Conservation (phyloP, 2,888 invertebrate genomes). For the Ophion obscuratus region DNA sequence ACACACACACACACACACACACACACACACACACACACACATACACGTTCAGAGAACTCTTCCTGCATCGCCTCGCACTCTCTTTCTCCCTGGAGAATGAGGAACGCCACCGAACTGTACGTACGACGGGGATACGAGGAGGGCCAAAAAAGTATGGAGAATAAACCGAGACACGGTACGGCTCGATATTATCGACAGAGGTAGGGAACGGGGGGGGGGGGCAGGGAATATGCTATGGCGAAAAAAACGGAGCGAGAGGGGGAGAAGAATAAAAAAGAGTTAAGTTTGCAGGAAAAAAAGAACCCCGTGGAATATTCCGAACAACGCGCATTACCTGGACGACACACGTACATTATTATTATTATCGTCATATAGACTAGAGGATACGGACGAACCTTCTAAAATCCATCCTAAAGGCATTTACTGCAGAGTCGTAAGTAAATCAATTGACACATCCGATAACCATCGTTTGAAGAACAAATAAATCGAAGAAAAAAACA, state of each 20-base stretch:
- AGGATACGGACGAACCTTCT: too few relatives aligned
- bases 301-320: too few relatives aligned
- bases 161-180: constrained; percentile 33
- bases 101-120: background rate
- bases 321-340: too few relatives aligned
- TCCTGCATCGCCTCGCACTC: constrained; percentile 8
- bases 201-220: background rate
- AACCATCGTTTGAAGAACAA: too few relatives aligned
- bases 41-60: background rate
- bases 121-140: constrained; percentile 18
- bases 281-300: constrained; percentile 2
- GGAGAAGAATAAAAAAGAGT: background rate
- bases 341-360: too few relatives aligned
- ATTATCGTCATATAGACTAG: too few relatives aligned
- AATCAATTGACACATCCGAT: too few relatives aligned
- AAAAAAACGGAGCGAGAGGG: background rate
- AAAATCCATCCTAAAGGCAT: too few relatives aligned
- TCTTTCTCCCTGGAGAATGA: constrained; percentile 30
- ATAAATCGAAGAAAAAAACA: too few relatives aligned
- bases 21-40: background rate
- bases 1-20: constrained; percentile 9
- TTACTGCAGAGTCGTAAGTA: too few relatives aligned
- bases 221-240: constrained; percentile 6
- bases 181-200: constrained; percentile 60
- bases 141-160: constrained; percentile 22